Evolutionary conservation across 2,888 invertebrate genomes (phyloP).

Genomic region (Keiferia lycopersicella): DNA sequence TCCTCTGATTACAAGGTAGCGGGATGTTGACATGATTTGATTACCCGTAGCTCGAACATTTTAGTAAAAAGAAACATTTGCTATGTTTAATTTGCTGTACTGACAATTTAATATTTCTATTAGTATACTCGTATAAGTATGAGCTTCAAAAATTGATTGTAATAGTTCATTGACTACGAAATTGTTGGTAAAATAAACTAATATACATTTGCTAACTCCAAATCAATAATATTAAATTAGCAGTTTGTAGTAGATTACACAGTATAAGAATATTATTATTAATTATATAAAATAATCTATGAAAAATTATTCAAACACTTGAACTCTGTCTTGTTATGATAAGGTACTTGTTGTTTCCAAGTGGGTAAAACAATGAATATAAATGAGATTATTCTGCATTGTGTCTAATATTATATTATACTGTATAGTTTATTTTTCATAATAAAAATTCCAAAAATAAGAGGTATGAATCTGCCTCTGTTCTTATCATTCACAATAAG

Average conservation of each 20-base stretch:
- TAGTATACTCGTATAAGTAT: too few species aligned
- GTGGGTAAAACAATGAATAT: neutral
- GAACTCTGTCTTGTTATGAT: neutral
- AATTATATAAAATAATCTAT: neutral
- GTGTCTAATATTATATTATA: neutral
- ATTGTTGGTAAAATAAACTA: too few species aligned
- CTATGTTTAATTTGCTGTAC: neutral
- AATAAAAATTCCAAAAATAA: too few species aligned
- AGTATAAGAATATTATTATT: too few species aligned
- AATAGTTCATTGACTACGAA: too few species aligned
- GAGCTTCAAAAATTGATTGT: too few species aligned
- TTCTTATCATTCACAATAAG: too few species aligned
- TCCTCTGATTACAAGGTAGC: neutral
- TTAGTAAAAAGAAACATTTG: neutral
- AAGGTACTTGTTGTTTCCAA: conserved; percentile 1
- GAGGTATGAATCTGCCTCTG: too few species aligned
- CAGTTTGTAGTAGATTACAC: too few species aligned
- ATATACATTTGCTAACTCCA: too few species aligned
- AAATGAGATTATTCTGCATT: neutral
- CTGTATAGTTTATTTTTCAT: neutral
- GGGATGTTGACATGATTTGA: neutral
- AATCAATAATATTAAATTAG: too few species aligned
- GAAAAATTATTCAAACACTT: conserved; percentile 3
- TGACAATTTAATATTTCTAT: too few species aligned
- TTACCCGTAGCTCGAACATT: neutral